A percentile compares a stretch with the other conserved stretches of the same genome.
Evolutionary conservation across 1,140 invertebrate genomes (phyloP).

Genomic region (Colletes latitarsis): DNA sequence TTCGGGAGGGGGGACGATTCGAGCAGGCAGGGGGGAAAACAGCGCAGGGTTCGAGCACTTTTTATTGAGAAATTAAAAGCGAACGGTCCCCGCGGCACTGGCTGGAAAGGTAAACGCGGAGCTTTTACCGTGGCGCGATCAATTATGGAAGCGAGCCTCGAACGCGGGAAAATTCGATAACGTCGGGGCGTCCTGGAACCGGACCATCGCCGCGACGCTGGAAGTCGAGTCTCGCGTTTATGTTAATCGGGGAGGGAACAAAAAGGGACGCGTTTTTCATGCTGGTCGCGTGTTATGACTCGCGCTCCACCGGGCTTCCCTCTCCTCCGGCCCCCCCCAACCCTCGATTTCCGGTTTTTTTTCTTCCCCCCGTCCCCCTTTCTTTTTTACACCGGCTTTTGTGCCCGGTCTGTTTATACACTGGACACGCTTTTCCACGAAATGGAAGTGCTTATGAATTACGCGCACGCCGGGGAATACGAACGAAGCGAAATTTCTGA

Average conservation of each 20-base stretch:
- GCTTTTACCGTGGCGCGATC: conserved; percentile 31
- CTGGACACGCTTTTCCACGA: conserved; percentile 44
- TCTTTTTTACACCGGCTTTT: conserved; percentile 20
- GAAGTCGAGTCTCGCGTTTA: conserved; percentile 22
- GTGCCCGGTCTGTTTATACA: conserved; percentile 39
- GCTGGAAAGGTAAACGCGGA: conserved; percentile 14
- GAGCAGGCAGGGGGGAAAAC: too few species aligned
- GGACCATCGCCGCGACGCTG: neutral
- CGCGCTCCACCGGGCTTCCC: conserved; percentile 20
- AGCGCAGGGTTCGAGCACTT: neutral
- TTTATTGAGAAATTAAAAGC: conserved; percentile 32
- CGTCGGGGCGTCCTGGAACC: neutral
- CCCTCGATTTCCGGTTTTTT: conserved; percentile 4
- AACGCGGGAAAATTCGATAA: conserved; percentile 21
- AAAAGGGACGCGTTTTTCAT: conserved; percentile 37
- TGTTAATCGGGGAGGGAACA: conserved; percentile 27
- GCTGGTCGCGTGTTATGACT: conserved; percentile 51
- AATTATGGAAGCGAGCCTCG: conserved; percentile 5
- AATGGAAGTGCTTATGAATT: conserved; percentile 53
- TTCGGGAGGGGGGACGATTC: neutral
- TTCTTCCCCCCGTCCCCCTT: neutral
- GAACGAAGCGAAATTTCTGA: conserved; percentile 45
- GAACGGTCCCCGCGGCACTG: neutral
- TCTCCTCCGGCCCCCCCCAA: neutral
- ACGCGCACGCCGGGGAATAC: conserved; percentile 43